phyloP scores from a whole-genome alignment of 2,888 invertebrate species.

The Limenitis camilla region DNA sequence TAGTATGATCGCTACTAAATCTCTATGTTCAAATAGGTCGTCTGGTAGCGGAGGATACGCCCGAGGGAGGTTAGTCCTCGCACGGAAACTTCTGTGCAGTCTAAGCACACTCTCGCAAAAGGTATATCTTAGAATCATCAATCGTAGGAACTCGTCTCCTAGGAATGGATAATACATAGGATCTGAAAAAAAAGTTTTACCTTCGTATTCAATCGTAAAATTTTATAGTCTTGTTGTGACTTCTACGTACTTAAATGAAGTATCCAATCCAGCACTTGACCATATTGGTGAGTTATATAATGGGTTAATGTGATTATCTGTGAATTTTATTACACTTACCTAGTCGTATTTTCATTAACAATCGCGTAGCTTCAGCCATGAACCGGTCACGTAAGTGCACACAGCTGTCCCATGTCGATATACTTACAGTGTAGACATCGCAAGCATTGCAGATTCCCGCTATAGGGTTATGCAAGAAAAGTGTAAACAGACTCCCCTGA shows the following conservation, averaged over 20 bases:
- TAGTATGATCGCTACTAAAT: conserved; percentile 84
- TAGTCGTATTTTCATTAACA: conserved; percentile 83
- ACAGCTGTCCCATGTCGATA: conserved; percentile 93
- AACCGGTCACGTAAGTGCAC: conserved; percentile 91
- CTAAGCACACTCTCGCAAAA: conserved; percentile 94
- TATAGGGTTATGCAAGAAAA: conserved; percentile 95
- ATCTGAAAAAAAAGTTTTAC: conserved; percentile 60
- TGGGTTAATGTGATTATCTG: no score
- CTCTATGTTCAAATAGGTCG: conserved; percentile 89
- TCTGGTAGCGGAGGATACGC: conserved; percentile 91
- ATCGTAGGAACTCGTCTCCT: conserved; percentile 94
- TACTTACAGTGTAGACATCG: conserved; percentile 88
- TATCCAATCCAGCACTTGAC: no score
- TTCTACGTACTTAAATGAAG: no score
- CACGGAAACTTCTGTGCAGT: conserved; percentile 88
- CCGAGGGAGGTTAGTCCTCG: conserved; percentile 88
- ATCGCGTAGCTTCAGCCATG: conserved; percentile 88
- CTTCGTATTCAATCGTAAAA: background rate
- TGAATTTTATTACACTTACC: conserved; percentile 33
- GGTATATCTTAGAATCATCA: conserved; percentile 90
- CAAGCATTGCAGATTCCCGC: conserved; percentile 90
- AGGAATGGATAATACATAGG: conserved; percentile 87
- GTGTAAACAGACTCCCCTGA: conserved; percentile 92
- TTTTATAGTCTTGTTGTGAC: background rate
- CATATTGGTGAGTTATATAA: no score